Evolutionary conservation across 2,797 vertebrate species (phyloP), one percentile per base, ranked within the genome.

Genomic region (Tenualosa thibaudeaui): DNA sequence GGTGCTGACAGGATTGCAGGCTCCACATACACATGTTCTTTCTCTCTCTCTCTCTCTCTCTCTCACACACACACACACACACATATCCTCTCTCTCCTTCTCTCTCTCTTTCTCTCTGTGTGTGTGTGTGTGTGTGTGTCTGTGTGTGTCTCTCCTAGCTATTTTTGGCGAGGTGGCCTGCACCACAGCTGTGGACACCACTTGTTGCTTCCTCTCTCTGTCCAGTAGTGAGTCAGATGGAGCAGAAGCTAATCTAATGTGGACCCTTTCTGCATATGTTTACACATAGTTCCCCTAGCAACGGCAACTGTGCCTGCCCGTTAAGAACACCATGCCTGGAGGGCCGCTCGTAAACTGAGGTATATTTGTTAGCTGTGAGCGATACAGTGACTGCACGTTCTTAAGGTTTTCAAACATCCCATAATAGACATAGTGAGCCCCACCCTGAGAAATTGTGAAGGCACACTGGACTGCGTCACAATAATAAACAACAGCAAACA

Each of bases 141-240:
- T 31, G 26, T 31, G 26, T 24, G 5, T 31, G 12, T 31, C 26
- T 71, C 26, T 71, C 13, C 68, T 75, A 13, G 68, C 56, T 85
- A 85, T 84, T 84, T 85, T 84, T 24, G 10, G 83, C 71, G 51
- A 62, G 50, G 15, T 50, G 58, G 53, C 82, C 58, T 75, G 60
- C 84, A 51, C 81, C 60, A 51, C 78, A 83, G 81, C 83, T 84
- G 81, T 31, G 2, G n/a, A 56, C 49, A 43, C 40, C 54, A 5
- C 49, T 62, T 83, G 81, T 89, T 15, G 4, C 68, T 71, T 12
- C 1, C 68, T 75, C 58, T 3, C 24, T 5, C 4, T 3, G 10
- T 56, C 84, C 43, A 65, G 49, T 2, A 82, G 40, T 78, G 60
- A n/a, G 46, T 22, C 31, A 6, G 53, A n/a, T 75, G 46, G 7